Evolutionary conservation across 1,140 invertebrate species (phyloP).

Genomic region (Drosophila serrata): DNA sequence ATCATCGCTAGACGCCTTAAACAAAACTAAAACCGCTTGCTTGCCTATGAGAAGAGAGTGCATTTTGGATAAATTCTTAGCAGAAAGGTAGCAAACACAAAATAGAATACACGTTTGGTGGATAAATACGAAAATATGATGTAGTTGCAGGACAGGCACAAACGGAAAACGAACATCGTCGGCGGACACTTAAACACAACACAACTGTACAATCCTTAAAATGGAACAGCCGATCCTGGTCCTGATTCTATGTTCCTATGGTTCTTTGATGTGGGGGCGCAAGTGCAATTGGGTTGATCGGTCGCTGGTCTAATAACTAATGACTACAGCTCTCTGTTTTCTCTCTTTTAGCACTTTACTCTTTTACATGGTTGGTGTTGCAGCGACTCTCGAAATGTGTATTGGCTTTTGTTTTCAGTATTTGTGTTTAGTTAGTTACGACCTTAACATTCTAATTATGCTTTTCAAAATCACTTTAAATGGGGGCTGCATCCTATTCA

Average conservation of each 20-base stretch:
- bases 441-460: conserved; percentile 67
- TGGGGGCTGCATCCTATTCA: conserved; percentile 32
- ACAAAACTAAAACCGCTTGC: conserved; percentile 24
- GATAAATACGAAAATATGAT: conserved; percentile 59
- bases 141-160: conserved; percentile 50
- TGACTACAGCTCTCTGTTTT: conserved; percentile 35
- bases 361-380: conserved; percentile 8
- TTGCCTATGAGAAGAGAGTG: conserved; percentile 48
- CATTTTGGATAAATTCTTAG: conserved; percentile 64
- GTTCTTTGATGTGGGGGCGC: conserved; percentile 2
- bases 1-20: conserved; percentile 51
- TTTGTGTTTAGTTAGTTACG: conserved; percentile 45
- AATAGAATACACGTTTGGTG: conserved; percentile 21
- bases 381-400: conserved; percentile 17
- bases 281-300: conserved; percentile 25
- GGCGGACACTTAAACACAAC: conserved; percentile 58
- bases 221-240: conserved; percentile 18
- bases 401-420: conserved; percentile 48
- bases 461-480: conserved; percentile 66
- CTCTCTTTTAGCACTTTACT: conserved; percentile 53
- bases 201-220: conserved; percentile 61
- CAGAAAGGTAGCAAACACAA: conserved; percentile 34
- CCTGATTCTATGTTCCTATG: conserved; percentile 23
- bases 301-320: conserved; percentile 49
- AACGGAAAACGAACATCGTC: conserved; percentile 47